phyloP scores from a whole-genome alignment of 2,113 vertebrate species.

The Cervus canadensis region DNA sequence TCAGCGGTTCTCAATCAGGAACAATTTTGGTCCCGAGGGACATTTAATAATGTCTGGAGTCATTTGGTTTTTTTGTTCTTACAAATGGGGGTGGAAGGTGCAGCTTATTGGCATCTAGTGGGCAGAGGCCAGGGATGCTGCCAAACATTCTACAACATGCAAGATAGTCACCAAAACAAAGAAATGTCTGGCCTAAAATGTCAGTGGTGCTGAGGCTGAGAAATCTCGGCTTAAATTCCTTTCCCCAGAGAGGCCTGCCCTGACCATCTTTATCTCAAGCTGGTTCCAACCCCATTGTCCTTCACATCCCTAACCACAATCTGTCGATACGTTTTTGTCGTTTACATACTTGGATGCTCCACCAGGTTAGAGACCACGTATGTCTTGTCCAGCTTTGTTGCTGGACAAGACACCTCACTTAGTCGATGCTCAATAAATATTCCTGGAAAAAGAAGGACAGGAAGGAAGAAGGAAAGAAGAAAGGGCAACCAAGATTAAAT shows the following conservation, averaged over 20 bases:
- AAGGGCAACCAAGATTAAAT: background rate
- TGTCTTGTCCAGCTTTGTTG: background rate
- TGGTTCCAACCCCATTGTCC: background rate
- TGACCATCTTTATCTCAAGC: background rate
- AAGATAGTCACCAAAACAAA: background rate
- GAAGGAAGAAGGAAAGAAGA: background rate
- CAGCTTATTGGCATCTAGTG: background rate
- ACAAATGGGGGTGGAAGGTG: background rate
- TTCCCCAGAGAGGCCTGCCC: background rate
- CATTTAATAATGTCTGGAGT: background rate
- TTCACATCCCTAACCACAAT: background rate
- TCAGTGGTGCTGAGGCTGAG: background rate
- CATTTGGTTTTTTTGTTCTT: background rate
- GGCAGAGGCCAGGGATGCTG: background rate
- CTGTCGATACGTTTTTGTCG: background rate
- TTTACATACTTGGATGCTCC: background rate
- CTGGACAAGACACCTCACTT: background rate
- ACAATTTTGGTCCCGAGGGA: background rate
- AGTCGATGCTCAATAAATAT: background rate
- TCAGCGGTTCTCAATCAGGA: background rate
- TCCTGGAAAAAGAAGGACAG: background rate
- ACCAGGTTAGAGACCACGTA: background rate
- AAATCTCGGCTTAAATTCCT: background rate
- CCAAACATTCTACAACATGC: background rate
- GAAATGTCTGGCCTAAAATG: background rate